Evolutionary conservation across 2,113 vertebrate species (phyloP).

Genomic region (Rhea pennata): DNA sequence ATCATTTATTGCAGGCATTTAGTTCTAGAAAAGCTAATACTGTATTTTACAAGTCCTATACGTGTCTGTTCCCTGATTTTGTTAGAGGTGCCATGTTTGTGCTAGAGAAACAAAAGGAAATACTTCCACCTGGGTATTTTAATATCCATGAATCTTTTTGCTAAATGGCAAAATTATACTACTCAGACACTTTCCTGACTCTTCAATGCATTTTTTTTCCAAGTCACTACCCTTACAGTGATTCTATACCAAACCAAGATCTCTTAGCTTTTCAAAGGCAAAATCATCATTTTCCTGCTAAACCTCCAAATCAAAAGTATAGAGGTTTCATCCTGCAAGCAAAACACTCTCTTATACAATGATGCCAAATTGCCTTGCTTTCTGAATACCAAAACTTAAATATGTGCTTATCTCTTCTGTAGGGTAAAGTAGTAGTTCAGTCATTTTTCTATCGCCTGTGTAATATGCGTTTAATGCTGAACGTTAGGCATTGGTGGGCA

Average conservation of each 20-base stretch:
- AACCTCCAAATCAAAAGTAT: neutral
- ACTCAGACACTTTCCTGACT: neutral
- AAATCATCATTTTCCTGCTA: neutral
- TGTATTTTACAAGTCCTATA: neutral
- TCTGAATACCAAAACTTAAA: neutral
- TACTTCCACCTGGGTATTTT: neutral
- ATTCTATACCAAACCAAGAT: neutral
- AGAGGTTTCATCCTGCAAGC: neutral
- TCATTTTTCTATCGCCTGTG: neutral
- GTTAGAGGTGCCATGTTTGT: neutral
- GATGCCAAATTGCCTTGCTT: neutral
- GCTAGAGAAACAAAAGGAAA: neutral
- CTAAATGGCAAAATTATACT: neutral
- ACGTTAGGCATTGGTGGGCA: neutral
- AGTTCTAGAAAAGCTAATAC: neutral
- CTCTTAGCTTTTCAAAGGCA: neutral
- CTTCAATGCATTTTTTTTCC: neutral
- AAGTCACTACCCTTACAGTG: neutral
- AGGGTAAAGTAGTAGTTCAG: neutral
- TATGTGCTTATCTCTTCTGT: neutral
- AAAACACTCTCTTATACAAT: neutral
- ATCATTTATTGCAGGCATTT: neutral
- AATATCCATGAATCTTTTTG: neutral
- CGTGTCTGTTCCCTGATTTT: neutral
- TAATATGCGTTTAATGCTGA: neutral